Evolutionary conservation across 2,113 vertebrate genomes (phyloP).

Genomic region (Myiozetetes cayanensis): DNA sequence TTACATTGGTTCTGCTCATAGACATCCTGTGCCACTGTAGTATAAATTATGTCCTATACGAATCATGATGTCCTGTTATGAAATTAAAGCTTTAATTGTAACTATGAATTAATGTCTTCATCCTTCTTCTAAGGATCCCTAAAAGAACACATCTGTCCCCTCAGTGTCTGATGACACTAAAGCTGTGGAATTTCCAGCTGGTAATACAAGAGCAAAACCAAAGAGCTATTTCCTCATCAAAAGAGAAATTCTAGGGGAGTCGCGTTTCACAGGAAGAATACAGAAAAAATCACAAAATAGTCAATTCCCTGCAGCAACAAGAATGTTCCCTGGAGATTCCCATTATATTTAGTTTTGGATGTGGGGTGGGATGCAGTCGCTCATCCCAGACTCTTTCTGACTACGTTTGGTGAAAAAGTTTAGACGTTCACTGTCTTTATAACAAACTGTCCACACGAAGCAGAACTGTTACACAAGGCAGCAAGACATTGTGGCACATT

Average conservation of each 20-base stretch:
- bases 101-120: not conserved
- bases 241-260: constrained; percentile 8
- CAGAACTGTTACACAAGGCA: not conserved
- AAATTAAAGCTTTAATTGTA: not conserved
- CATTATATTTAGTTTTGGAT: not conserved
- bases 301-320: not conserved
- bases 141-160: not conserved
- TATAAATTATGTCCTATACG: not conserved
- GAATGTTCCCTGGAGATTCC: not conserved
- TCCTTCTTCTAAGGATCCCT: not conserved
- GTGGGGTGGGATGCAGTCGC: not conserved
- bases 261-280: not conserved
- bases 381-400: not conserved
- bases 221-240: constrained; percentile 2
- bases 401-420: not conserved
- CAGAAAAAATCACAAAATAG: not conserved
- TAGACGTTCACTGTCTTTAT: not conserved
- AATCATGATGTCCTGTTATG: not conserved
- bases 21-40: not conserved
- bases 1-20: not conserved
- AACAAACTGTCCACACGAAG: not conserved
- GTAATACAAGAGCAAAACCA: not conserved
- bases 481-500: not conserved
- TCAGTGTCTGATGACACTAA: not conserved
- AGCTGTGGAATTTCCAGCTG: constrained; percentile 13